These are phyloP conservation scores for Austrolebias charrua DNA, from an alignment of 2,797 vertebrate genomes.

Conservation along the genomic window DNA sequence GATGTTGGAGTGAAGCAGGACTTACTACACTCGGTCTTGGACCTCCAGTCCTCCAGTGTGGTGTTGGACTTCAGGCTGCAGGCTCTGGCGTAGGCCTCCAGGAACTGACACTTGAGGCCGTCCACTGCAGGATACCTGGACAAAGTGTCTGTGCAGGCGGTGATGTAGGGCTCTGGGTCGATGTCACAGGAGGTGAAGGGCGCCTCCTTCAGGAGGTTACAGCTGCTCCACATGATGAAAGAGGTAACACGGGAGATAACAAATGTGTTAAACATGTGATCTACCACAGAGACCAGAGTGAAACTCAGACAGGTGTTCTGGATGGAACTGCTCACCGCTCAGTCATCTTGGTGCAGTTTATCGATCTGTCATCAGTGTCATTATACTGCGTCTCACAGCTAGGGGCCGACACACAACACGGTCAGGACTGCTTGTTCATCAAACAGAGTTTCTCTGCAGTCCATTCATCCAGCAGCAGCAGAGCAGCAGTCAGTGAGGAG, in stretches of 20 bases:
- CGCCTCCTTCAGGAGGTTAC: constrained; percentile 1
- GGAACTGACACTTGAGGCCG: constrained; percentile 19
- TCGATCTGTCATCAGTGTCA: not conserved
- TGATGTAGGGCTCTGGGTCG: constrained; percentile 8
- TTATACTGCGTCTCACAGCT: constrained; percentile 19
- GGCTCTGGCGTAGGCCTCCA: constrained; percentile 21
- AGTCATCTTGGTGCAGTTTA: not conserved
- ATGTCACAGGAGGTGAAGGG: constrained; percentile 12
- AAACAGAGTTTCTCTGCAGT: no score
- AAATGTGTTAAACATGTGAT: no score
- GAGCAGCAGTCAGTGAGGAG: not conserved
- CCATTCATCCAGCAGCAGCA: no score
- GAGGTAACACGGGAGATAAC: no score
- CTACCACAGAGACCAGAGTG: not conserved
- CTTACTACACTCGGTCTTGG: constrained; percentile 5
- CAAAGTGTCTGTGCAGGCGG: constrained; percentile 19
- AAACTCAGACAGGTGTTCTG: no score
- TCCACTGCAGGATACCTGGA: constrained; percentile 23
- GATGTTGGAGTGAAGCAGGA: not conserved
- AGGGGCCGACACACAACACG: constrained; percentile 8
- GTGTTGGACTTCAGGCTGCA: not conserved
- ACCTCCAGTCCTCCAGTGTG: not conserved
- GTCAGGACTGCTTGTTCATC: not conserved
- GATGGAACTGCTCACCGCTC: constrained; percentile 4
- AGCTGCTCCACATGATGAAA: no score